phyloP scores from a whole-genome alignment of 64 coral and sea anemone species.

The Montipora capricornis region DNA sequence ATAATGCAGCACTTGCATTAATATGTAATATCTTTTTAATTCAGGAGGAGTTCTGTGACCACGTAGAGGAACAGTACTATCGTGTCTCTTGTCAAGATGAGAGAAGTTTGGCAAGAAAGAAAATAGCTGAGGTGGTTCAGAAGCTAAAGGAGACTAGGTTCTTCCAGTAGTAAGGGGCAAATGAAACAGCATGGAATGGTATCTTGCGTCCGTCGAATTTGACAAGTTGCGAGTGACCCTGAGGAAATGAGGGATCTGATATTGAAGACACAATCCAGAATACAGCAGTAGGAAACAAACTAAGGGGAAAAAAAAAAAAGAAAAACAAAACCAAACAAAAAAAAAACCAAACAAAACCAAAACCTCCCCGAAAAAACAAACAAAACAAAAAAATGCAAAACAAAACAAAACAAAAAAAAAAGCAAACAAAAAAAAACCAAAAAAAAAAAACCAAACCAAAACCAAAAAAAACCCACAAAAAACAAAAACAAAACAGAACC shows the following conservation, averaged over 20 bases:
- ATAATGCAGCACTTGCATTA: too few species aligned
- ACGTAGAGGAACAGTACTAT: neutral
- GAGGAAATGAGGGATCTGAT: too few species aligned
- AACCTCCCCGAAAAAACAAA: neutral
- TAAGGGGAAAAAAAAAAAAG: too few species aligned
- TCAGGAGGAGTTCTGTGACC: neutral
- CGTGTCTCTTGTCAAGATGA: neutral
- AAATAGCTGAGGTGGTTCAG: constrained; percentile 9
- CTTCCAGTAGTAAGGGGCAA: neutral
- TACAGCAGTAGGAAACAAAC: neutral
- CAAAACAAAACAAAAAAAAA: neutral
- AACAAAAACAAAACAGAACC: too few species aligned
- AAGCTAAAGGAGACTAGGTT: constrained; percentile 4
- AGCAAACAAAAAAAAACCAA: neutral
- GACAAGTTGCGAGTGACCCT: too few species aligned
- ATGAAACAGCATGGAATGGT: too few species aligned
- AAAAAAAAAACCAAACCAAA: neutral
- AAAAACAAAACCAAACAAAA: neutral
- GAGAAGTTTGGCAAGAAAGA: neutral
- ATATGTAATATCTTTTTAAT: neutral
- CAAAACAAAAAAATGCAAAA: neutral
- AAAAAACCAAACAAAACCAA: neutral
- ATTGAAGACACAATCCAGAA: neutral
- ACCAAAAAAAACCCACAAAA: neutral
- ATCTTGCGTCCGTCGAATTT: too few species aligned